Base-by-base conservation (phyloP, 1,140 invertebrate species). In the Apis cerana region DNA sequence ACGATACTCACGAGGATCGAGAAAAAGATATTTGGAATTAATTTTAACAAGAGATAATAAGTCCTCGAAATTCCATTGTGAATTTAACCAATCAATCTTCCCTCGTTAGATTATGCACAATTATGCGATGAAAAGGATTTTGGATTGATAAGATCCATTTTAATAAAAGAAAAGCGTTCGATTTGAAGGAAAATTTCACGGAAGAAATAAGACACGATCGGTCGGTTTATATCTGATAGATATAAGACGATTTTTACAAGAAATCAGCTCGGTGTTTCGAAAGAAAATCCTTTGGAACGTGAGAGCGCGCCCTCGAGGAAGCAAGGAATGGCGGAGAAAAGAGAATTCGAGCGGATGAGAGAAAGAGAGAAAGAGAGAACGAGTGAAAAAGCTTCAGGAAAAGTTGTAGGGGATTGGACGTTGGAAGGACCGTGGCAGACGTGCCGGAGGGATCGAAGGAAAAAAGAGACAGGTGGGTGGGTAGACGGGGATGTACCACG, bases 331-430 rank as follows among this genome's bases (percentile, higher is more conserved):
- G 5, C 15, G 52, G 2, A 3, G 50, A 43, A 48, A 71, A 71
- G 59, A 75, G 80, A 79, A 82, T 43, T 68, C 85, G 65, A 86
- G 80, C 43, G 58, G 84, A 58, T 50, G 70, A 74, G 70, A 56
- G 17, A 61, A 1, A 43, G 4, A 43, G 33, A 7, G 33, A 43
- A 7, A 8, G 33, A 43, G 5, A 43, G 33, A 12, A 61, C 3
- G 21, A 50, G 21, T 15, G 78, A 58, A 75, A 80, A 80, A 75
- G 70, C 33, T 65, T 80, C 7, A 8, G 15, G 75, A 43, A 76
- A 80, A 83, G 75, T 86, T 84, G 62, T 70, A 83, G 81, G 72
- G 76, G 61, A 85, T 86, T 86, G 84, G 50, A 86, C 84, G 80
- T 59, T 79, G 64, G 80, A 68, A 80, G 62, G 71, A 87, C 62